Conservation (phyloP, 2,797 vertebrate species). For the Cuculus canorus region DNA sequence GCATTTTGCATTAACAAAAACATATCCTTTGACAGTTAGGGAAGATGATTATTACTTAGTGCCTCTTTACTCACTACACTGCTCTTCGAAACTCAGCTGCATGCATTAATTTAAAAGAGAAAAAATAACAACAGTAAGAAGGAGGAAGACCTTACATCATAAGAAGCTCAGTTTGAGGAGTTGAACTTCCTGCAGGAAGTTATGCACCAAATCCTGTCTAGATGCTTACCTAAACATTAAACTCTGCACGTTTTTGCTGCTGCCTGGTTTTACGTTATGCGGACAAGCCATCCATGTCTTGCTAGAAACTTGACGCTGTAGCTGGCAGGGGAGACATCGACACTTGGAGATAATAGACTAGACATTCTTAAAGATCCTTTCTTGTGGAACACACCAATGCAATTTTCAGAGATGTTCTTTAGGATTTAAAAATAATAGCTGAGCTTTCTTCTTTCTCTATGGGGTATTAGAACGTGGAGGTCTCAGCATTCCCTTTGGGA, state of each 20-base stretch:
- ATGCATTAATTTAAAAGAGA: neutral
- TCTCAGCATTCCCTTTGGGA: neutral
- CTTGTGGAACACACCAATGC: neutral
- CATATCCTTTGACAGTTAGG: slow-evolving; percentile 24
- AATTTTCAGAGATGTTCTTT: neutral
- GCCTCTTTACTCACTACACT: neutral
- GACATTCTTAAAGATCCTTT: neutral
- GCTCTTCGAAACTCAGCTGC: neutral
- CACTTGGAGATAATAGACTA: neutral
- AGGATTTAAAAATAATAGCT: neutral
- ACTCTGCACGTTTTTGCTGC: neutral
- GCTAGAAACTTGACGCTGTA: neutral
- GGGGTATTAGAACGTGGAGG: neutral
- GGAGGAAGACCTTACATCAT: neutral
- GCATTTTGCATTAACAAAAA: slow-evolving; percentile 33
- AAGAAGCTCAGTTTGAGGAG: neutral
- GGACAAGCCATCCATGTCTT: neutral
- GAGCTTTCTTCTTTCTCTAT: neutral
- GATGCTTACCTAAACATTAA: neutral
- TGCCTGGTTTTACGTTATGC: neutral
- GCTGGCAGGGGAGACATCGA: neutral
- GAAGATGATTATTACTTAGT: slow-evolving; percentile 22
- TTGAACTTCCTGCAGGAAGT: neutral
- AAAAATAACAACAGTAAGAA: neutral
- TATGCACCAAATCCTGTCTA: neutral